Evolutionary conservation across 2,888 invertebrate genomes (phyloP).

Genomic region (Bimastos eiseni): DNA sequence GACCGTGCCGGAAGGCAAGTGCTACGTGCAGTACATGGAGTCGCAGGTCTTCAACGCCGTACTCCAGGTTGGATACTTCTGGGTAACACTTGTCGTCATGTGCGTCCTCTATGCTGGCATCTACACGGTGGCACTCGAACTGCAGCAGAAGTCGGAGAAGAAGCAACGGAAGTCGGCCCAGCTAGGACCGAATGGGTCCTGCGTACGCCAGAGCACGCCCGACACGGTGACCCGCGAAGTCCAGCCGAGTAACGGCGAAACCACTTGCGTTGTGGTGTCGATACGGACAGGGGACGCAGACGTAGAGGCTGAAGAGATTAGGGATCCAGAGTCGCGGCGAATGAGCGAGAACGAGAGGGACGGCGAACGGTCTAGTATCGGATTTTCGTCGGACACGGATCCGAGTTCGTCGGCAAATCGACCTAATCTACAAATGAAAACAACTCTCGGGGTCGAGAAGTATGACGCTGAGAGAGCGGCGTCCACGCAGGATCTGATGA

Average conservation of each 20-base stretch:
- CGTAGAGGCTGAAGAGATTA: not conserved
- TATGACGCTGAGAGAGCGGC: not conserved
- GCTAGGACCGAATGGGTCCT: slow-evolving; percentile 17
- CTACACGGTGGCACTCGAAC: slow-evolving; percentile 92
- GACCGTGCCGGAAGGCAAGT: slow-evolving; percentile 82
- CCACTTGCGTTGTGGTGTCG: not conserved
- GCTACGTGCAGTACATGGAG: slow-evolving; percentile 94
- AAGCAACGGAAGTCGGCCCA: slow-evolving; percentile 72
- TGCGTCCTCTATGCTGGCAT: slow-evolving; percentile 94
- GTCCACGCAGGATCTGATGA: not conserved
- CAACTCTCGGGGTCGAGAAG: not conserved
- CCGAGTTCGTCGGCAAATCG: slow-evolving; percentile 40
- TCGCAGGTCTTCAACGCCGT: slow-evolving; percentile 96
- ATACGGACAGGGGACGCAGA: not conserved
- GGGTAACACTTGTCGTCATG: slow-evolving; percentile 92
- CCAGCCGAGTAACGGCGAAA: not conserved
- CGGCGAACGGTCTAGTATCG: slow-evolving; percentile 75
- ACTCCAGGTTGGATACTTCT: slow-evolving; percentile 92
- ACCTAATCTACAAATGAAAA: not conserved
- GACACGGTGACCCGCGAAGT: slow-evolving; percentile 21
- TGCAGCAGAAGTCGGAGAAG: slow-evolving; percentile 95
- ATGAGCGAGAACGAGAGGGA: slow-evolving; percentile 34
- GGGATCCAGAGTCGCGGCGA: not conserved
- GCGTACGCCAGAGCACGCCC: not conserved
- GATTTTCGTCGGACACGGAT: slow-evolving; percentile 93